These are phyloP conservation scores for Nemotelus pantherinus DNA, from an alignment of 2,888 invertebrate species.

Conservation along the genomic window DNA sequence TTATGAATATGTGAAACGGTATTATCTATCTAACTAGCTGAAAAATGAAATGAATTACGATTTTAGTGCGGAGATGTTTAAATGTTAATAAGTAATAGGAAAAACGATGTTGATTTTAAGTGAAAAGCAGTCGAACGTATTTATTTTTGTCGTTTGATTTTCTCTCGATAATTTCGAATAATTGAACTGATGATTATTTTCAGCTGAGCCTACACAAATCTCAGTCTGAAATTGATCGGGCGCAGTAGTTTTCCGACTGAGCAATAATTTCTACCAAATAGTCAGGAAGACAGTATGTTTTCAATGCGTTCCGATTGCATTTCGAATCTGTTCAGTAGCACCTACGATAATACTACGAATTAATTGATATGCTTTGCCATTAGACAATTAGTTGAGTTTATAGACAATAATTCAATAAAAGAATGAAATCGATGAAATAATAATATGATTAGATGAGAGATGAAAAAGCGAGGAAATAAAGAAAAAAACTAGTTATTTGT, in stretches of 20 bases:
- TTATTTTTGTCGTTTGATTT: too few species aligned
- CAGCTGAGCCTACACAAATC: too few species aligned
- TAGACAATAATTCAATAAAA: constrained; percentile 47
- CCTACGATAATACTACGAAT: background rate
- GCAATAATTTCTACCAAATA: too few species aligned
- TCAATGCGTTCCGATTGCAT: too few species aligned
- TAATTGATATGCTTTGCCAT: background rate
- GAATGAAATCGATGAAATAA: background rate
- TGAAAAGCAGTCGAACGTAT: too few species aligned
- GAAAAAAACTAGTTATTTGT: constrained; percentile 42
- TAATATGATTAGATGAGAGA: background rate
- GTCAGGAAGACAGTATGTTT: too few species aligned
- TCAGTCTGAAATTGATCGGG: too few species aligned
- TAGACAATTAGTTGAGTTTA: constrained; percentile 45
- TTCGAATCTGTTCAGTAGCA: too few species aligned
- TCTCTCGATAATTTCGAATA: too few species aligned
- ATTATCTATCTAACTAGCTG: too few species aligned
- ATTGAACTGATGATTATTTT: too few species aligned
- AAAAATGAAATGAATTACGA: constrained; percentile 13
- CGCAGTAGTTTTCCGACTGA: too few species aligned
- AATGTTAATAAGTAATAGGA: background rate
- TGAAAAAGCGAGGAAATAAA: background rate
- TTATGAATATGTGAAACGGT: background rate
- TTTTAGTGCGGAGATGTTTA: background rate
- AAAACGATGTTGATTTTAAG: background rate